These are phyloP conservation scores for Enteromius trimaculatus DNA, from an alignment of 2,797 vertebrate species.

Conservation along the genomic window DNA sequence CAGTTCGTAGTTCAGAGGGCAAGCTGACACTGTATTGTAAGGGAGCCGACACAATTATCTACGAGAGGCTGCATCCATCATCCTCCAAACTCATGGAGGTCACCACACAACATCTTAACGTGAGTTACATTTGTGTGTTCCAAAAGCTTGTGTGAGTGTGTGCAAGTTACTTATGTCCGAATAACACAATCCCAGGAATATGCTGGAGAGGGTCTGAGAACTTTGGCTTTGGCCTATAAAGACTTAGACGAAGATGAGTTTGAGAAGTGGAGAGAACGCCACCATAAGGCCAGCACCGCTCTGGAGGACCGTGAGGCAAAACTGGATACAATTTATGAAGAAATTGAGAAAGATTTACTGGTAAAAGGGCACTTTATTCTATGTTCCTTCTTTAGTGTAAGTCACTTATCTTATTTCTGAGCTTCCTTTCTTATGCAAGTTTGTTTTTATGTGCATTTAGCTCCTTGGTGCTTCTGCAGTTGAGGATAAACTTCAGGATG, in stretches of 20 bases:
- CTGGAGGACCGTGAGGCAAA: conserved; percentile 82
- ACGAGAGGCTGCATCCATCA: conserved; percentile 82
- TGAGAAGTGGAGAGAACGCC: conserved; percentile 78
- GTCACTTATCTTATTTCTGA: not conserved
- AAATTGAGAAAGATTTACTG: conserved; percentile 88
- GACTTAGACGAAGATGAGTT: conserved; percentile 81
- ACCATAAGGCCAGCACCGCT: conserved; percentile 82
- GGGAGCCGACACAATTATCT: conserved; percentile 93
- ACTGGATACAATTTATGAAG: conserved; percentile 85
- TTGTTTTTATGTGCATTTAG: conserved; percentile 67
- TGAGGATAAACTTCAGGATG: conserved; percentile 95
- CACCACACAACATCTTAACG: conserved; percentile 86
- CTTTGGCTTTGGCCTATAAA: conserved; percentile 88
- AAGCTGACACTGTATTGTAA: conserved; percentile 89
- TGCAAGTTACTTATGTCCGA: conserved; percentile 11
- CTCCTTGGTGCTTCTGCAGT: conserved; percentile 90
- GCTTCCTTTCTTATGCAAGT: not conserved
- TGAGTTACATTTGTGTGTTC: conserved; percentile 70
- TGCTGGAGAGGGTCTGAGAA: conserved; percentile 91
- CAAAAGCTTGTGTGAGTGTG: not conserved
- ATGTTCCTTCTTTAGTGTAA: not conserved
- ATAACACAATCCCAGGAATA: conserved; percentile 79
- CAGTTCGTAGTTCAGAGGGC: conserved; percentile 85
- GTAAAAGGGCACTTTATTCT: conserved; percentile 64
- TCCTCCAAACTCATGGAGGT: conserved; percentile 77